Conservation (phyloP, 1,140 invertebrate genomes). For the Micrasema longulum region DNA sequence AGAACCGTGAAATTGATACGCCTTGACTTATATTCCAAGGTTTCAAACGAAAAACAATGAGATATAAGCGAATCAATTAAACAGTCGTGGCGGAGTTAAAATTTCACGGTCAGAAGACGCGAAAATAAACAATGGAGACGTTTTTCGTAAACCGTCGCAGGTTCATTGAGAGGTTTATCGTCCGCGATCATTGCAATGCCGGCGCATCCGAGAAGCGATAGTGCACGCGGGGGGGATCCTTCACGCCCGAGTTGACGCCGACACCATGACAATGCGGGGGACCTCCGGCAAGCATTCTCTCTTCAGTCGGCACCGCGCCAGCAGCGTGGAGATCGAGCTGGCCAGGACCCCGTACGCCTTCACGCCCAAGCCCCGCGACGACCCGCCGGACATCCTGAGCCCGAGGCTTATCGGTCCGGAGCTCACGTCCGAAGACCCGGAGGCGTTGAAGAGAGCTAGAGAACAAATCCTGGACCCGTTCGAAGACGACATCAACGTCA, state of each 20-base stretch:
- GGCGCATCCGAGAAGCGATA: too few species aligned
- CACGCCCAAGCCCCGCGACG: constrained; percentile 52
- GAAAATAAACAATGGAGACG: too few species aligned
- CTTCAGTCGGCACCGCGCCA: constrained; percentile 64
- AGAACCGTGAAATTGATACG: too few species aligned
- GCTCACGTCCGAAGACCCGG: constrained; percentile 45
- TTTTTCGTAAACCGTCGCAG: too few species aligned
- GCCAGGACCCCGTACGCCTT: constrained; percentile 68
- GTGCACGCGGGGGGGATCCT: neutral
- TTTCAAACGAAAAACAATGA: too few species aligned
- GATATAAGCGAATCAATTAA: neutral
- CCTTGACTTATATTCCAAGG: too few species aligned
- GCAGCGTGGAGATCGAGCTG: constrained; percentile 65
- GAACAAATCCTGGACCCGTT: constrained; percentile 47
- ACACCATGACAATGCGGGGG: constrained; percentile 44
- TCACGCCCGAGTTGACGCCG: constrained; percentile 10
- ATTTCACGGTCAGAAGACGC: too few species aligned
- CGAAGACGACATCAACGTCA: constrained; percentile 53
- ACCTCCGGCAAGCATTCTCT: constrained; percentile 59
- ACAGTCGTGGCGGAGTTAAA: neutral
- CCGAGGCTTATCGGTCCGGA: constrained; percentile 53
- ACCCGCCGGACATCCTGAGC: constrained; percentile 49
- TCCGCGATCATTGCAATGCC: too few species aligned
- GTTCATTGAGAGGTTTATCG: too few species aligned
- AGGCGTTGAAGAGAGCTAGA: constrained; percentile 42